phyloP scores from a whole-genome alignment of 2,888 invertebrate genomes.

The Silvanus unidentatus region DNA sequence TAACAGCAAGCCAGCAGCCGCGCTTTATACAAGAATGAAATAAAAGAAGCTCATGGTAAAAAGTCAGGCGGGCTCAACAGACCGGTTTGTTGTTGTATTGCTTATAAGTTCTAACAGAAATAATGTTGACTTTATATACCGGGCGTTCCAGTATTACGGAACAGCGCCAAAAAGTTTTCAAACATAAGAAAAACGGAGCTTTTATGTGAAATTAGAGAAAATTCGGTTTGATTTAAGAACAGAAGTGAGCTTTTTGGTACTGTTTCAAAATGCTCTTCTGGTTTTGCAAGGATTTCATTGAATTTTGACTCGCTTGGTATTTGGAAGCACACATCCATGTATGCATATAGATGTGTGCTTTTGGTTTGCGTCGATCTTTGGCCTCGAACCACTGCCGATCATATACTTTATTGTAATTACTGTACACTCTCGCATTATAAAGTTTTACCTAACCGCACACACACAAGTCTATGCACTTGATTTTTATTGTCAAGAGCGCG shows the following conservation, averaged over 20 bases:
- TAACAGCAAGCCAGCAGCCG: not conserved
- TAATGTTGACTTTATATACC: too few relatives aligned
- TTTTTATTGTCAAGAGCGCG: conserved; percentile 20
- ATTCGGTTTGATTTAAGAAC: too few relatives aligned
- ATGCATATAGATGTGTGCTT: too few relatives aligned
- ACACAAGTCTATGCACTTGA: conserved; percentile 22
- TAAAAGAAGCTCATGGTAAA: conserved; percentile 24
- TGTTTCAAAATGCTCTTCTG: too few relatives aligned
- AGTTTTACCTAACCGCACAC: conserved; percentile 11
- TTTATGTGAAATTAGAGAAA: too few relatives aligned
- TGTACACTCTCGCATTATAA: conserved; percentile 13
- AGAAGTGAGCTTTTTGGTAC: too few relatives aligned
- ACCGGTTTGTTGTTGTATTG: conserved; percentile 23
- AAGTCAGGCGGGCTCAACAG: conserved; percentile 23
- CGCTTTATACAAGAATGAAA: conserved; percentile 20
- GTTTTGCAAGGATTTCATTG: too few relatives aligned
- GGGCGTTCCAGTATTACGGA: too few relatives aligned
- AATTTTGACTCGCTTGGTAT: too few relatives aligned
- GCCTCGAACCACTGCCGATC: conserved; percentile 26
- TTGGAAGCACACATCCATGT: too few relatives aligned
- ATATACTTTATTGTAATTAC: conserved; percentile 29
- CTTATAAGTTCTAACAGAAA: conserved; percentile 3
- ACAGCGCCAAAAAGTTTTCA: too few relatives aligned
- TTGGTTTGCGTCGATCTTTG: conserved; percentile 10
- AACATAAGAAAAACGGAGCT: too few relatives aligned